A percentile compares a stretch with the other conserved stretches of the same genome.
Conservation (phyloP, 2,113 vertebrate genomes). For the Caranx melampygus region DNA sequence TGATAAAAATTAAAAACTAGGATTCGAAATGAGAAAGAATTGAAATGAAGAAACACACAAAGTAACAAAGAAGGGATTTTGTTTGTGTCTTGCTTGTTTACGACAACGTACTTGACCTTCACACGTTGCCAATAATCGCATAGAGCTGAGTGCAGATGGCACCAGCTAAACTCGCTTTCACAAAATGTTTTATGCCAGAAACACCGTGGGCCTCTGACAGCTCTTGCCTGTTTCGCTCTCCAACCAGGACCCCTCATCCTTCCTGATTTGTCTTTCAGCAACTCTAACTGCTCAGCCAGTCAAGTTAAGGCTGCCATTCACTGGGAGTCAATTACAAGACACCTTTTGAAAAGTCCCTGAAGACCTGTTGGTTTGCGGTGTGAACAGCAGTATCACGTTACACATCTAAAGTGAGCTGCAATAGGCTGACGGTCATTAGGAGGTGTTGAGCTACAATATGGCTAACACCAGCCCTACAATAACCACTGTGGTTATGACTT, state of each 20-base stretch:
- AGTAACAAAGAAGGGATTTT: background rate
- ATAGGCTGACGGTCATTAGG: conserved; percentile 50
- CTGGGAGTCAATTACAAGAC: conserved; percentile 56
- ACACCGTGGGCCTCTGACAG: conserved; percentile 8
- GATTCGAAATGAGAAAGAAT: conserved; percentile 24
- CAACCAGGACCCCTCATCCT: conserved; percentile 31
- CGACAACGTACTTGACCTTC: conserved; percentile 24
- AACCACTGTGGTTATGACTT: conserved; percentile 64
- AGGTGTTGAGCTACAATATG: conserved; percentile 69
- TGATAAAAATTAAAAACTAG: conserved; percentile 50
- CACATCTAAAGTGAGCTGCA: conserved; percentile 48
- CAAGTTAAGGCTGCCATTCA: conserved; percentile 38
- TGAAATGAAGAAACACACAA: conserved; percentile 8
- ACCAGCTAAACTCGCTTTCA: conserved; percentile 33
- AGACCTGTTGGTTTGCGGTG: conserved; percentile 70
- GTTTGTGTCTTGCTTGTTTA: conserved; percentile 1
- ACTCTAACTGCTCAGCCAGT: conserved; percentile 19
- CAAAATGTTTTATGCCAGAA: conserved; percentile 17
- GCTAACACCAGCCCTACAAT: conserved; percentile 55
- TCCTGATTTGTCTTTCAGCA: conserved; percentile 46
- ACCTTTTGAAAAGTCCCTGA: conserved; percentile 61
- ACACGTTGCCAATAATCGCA: conserved; percentile 19
- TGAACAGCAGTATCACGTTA: conserved; percentile 58
- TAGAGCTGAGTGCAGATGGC: conserved; percentile 2
- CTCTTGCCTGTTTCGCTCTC: background rate